Evolutionary conservation across 2,888 invertebrate genomes (phyloP).

Genomic region (Tanaodytes sp.): DNA sequence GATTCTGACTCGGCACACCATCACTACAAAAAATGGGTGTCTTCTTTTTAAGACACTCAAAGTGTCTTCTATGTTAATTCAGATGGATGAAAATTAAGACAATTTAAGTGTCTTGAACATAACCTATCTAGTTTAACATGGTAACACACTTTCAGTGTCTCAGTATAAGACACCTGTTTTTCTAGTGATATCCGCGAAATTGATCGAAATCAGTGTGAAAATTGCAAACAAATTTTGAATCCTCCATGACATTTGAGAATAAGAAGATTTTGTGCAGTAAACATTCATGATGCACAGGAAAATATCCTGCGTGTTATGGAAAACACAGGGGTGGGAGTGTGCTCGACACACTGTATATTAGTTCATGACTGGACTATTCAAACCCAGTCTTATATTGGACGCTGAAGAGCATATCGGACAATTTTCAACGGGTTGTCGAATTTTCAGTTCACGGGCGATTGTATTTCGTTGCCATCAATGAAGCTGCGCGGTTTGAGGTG

Average conservation of each 20-base stretch:
- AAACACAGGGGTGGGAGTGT: constrained; percentile 60
- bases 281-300: constrained; percentile 47
- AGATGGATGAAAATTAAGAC: too few relatives aligned
- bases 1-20: constrained; percentile 10
- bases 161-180: too few relatives aligned
- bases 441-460: constrained; percentile 32
- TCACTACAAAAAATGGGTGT: too few relatives aligned
- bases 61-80: too few relatives aligned
- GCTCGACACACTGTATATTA: constrained; percentile 66
- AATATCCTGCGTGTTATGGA: constrained; percentile 51
- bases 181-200: constrained; percentile 24
- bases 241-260: constrained; percentile 30
- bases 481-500: constrained; percentile 57
- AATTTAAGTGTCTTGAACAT: too few relatives aligned
- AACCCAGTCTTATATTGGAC: constrained; percentile 64
- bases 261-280: constrained; percentile 27
- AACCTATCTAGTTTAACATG: too few relatives aligned
- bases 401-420: constrained; percentile 49
- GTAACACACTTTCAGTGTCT: too few relatives aligned
- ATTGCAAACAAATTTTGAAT: constrained; percentile 29
- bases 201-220: constrained; percentile 33
- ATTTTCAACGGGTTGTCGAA: constrained; percentile 28
- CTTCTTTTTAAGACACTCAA: too few relatives aligned
- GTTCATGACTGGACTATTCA: constrained; percentile 68
- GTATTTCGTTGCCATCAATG: constrained; percentile 56